Conservation (phyloP, 2,888 invertebrate species). For the Conus canariensis region DNA sequence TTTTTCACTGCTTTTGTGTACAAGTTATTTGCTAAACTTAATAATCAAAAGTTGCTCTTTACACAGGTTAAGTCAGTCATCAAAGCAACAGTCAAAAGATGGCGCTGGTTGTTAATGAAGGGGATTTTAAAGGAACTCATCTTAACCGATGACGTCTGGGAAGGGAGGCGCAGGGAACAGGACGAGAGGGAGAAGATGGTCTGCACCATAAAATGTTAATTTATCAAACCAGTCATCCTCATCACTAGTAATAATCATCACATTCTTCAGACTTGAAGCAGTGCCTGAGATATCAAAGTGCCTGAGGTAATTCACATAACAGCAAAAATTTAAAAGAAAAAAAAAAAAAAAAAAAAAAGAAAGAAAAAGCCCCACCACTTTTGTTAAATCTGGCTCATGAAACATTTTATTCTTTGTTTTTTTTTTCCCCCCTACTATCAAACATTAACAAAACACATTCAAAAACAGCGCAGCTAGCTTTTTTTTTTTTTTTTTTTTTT, state of each 20-base stretch:
- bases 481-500: no score
- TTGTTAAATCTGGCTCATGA: neutral
- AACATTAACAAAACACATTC: neutral
- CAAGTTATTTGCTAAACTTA: no score
- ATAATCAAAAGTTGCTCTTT: no score
- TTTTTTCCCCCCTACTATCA: neutral
- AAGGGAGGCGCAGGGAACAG: neutral
- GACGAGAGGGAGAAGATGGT: neutral
- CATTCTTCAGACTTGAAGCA: slow-evolving; percentile 26
- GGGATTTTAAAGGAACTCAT: no score
- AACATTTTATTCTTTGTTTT: neutral
- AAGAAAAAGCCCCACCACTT: neutral
- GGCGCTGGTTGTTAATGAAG: no score
- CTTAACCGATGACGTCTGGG: no score
- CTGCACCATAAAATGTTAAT: neutral
- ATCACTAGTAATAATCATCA: slow-evolving; percentile 28
- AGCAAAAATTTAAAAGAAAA: neutral
- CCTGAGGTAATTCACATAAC: slow-evolving; percentile 31
- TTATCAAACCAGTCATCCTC: slow-evolving; percentile 15
- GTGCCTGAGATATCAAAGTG: slow-evolving; percentile 31
- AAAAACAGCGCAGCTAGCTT: neutral
- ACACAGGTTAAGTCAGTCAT: no score
- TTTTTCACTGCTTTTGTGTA: no score
- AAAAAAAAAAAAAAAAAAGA: neutral
- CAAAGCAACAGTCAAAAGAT: no score